Evolutionary conservation across 2,113 vertebrate genomes (phyloP).

Genomic region (Chaetops frenatus): DNA sequence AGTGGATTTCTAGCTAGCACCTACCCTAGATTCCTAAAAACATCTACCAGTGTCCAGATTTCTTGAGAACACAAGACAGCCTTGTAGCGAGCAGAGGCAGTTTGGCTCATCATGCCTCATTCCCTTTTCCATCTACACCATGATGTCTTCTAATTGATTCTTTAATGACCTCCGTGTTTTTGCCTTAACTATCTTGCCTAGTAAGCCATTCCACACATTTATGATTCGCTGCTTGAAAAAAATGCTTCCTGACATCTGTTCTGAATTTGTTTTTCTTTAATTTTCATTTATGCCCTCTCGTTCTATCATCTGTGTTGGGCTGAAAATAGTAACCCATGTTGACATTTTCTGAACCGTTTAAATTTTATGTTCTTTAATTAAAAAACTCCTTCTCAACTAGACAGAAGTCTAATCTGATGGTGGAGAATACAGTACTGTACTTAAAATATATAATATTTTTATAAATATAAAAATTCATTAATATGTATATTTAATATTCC

Average conservation of each 20-base stretch:
- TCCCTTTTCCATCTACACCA: slow-evolving; percentile 39
- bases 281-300: slow-evolving; percentile 77
- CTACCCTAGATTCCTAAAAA: background rate
- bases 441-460: background rate
- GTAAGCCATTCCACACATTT: slow-evolving; percentile 70
- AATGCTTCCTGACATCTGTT: slow-evolving; percentile 76
- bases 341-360: slow-evolving; percentile 75
- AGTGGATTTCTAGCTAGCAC: background rate
- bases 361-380: slow-evolving; percentile 77
- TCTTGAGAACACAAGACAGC: background rate
- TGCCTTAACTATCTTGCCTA: slow-evolving; percentile 65
- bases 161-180: slow-evolving; percentile 62
- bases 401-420: slow-evolving; percentile 59
- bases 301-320: slow-evolving; percentile 77
- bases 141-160: slow-evolving; percentile 61
- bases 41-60: background rate
- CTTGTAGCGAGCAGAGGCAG: background rate
- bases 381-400: slow-evolving; percentile 62
- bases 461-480: background rate
- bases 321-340: slow-evolving; percentile 78
- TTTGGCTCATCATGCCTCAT: slow-evolving; percentile 7
- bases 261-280: slow-evolving; percentile 78
- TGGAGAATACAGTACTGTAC: background rate
- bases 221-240: slow-evolving; percentile 64
- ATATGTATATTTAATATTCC: background rate